Evolutionary conservation across 2,797 vertebrate genomes (phyloP).

Genomic region (Manis javanica): DNA sequence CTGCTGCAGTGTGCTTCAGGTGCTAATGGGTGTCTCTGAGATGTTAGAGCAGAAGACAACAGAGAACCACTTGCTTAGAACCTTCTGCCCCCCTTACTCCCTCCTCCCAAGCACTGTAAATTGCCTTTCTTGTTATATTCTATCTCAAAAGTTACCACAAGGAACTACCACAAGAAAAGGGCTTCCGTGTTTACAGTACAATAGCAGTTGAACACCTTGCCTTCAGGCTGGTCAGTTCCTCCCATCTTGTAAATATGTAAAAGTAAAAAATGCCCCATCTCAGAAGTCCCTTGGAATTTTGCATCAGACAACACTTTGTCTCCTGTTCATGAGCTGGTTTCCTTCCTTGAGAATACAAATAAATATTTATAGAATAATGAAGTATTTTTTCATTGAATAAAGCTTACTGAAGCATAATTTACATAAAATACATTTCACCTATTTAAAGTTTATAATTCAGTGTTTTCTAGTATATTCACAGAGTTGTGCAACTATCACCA

Average conservation of each 20-base stretch:
- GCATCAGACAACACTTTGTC: not conserved
- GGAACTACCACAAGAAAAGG: not conserved
- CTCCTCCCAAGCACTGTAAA: not conserved
- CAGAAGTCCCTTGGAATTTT: not conserved
- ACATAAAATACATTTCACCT: not conserved
- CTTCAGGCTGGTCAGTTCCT: not conserved
- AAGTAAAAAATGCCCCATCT: not conserved
- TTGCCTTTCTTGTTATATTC: not conserved
- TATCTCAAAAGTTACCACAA: not conserved
- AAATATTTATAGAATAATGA: not conserved
- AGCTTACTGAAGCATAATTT: not conserved
- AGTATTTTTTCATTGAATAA: too few species aligned
- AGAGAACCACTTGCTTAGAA: not conserved
- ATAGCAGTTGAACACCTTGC: not conserved
- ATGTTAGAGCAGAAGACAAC: not conserved
- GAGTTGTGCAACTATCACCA: not conserved
- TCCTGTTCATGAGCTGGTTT: not conserved
- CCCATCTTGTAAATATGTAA: too few species aligned
- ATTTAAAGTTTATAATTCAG: not conserved
- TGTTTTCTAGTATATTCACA: not conserved
- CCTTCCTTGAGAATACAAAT: not conserved
- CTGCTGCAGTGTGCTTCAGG: not conserved
- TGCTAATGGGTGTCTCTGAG: not conserved
- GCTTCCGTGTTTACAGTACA: not conserved
- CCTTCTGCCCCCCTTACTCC: not conserved